Conservation (phyloP, 2,113 vertebrate genomes). For the Chaetorhynchus papuensis region DNA sequence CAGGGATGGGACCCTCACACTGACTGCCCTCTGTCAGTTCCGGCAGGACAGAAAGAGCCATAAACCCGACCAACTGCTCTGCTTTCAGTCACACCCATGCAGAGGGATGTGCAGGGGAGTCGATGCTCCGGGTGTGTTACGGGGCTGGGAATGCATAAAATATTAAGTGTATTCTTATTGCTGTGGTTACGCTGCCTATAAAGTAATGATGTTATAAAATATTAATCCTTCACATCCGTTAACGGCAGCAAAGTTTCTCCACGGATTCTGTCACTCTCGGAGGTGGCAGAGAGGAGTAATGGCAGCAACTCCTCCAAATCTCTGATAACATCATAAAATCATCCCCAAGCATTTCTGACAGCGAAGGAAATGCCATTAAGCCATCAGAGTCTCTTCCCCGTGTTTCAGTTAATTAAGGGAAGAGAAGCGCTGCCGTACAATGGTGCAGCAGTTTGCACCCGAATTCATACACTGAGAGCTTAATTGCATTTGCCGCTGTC, state of each 20-base stretch:
- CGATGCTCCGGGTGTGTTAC: background rate
- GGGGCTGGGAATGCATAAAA: background rate
- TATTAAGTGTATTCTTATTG: background rate
- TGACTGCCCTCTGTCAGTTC: background rate
- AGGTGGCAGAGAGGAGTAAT: background rate
- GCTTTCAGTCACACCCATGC: background rate
- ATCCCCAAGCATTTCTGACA: background rate
- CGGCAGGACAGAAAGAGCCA: background rate
- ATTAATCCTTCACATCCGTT: background rate
- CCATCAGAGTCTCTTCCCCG: background rate
- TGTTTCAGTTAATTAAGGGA: slow-evolving; percentile 24
- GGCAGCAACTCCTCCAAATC: background rate
- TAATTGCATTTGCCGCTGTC: background rate
- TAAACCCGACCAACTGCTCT: background rate
- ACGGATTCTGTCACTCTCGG: background rate
- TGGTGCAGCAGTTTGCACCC: background rate
- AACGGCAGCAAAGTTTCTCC: background rate
- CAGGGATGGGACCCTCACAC: background rate
- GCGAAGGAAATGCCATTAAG: background rate
- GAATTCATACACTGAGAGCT: background rate
- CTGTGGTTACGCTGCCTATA: background rate
- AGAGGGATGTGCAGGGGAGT: background rate
- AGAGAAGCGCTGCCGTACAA: background rate
- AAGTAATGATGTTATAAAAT: background rate
- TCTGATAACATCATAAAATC: background rate